Base-by-base conservation (phyloP, 2,888 invertebrate genomes). In the Trichacis sp. region DNA sequence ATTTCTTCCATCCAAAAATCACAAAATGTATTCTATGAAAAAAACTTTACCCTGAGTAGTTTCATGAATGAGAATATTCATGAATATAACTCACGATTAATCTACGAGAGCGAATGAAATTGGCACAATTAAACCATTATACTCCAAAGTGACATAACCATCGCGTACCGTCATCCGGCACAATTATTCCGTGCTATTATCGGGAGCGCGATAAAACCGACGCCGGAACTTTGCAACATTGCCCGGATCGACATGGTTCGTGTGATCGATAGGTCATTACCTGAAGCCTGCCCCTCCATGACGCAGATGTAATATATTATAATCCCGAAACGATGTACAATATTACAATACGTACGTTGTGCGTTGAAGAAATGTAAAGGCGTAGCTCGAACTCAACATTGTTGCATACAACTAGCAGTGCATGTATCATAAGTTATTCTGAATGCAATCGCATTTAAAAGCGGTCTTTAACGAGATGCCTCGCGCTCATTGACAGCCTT, bases 321-420 rank as follows among this genome's bases (percentile, higher is more conserved):
- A 67, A 71, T 71, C 67, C 56, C 62, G 62, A 66, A 64, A 59
- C 56, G 56, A 68, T 65, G 68, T 72, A 62, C 70, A 70, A 61
- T 68, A 70, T 61, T 49, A 43, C 48, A 57, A 38, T 36, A 60
- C 45, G 55, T 14, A 48, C 36, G 24, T 47, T 29, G 61, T 49
- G 51, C 46, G 30, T 48, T 29, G 56, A 46, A 53, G 58, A 63
- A 62, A 60, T 63, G 68, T 57, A 69, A 55, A 60, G 64, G 75
- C 73, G 68, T 66, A 67, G 68, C 68, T 64, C 63, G 65, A 66
- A 67, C 71, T 70, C 64, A 70, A 71, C 73, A 68, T 73, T 74
- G 74, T 74, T 74, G 73, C 74, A 73, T 69, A 75, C 75, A 73
- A 70, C 73, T 71, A 68, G 61, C 66, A 74, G 71, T 74, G 72